Evolutionary conservation across 2,888 invertebrate genomes (phyloP).

Genomic region (Lycocerus yunnanus): DNA sequence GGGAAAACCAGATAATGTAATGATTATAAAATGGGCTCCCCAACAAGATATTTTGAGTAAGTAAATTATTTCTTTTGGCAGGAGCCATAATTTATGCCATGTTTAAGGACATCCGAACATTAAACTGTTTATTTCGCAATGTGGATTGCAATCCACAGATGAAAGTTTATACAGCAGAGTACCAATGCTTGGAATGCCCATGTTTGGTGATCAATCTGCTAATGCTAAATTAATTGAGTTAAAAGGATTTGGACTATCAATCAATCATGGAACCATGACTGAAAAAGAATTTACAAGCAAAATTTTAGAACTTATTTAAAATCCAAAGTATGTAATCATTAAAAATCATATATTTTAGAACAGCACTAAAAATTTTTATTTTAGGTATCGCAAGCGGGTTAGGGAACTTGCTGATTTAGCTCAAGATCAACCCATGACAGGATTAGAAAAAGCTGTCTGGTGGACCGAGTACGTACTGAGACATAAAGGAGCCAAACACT

Average conservation of each 20-base stretch:
- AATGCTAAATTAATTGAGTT: background rate
- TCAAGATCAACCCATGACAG: background rate
- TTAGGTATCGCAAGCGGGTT: background rate
- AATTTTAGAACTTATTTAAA: background rate
- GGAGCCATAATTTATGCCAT: no score
- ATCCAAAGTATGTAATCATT: no score
- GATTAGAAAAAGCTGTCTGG: background rate
- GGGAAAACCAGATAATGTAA: constrained; percentile 50
- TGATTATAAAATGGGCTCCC: constrained; percentile 52
- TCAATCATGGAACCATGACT: background rate
- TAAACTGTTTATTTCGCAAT: background rate
- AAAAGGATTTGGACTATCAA: background rate
- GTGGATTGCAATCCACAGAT: background rate
- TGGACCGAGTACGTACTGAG: background rate
- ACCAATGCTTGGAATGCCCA: background rate
- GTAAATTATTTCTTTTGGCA: background rate
- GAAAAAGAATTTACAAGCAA: background rate
- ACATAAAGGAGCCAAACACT: background rate
- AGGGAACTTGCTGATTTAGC: background rate
- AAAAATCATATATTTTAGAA: no score
- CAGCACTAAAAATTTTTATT: no score
- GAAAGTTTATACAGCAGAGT: background rate
- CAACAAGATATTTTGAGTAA: constrained; percentile 53
- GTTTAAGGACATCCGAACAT: background rate
- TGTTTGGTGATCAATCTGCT: background rate